A percentile compares a stretch with the other conserved stretches of the same genome.
Conservation (phyloP, 2,797 vertebrate species). For the Gallirallus australis region DNA sequence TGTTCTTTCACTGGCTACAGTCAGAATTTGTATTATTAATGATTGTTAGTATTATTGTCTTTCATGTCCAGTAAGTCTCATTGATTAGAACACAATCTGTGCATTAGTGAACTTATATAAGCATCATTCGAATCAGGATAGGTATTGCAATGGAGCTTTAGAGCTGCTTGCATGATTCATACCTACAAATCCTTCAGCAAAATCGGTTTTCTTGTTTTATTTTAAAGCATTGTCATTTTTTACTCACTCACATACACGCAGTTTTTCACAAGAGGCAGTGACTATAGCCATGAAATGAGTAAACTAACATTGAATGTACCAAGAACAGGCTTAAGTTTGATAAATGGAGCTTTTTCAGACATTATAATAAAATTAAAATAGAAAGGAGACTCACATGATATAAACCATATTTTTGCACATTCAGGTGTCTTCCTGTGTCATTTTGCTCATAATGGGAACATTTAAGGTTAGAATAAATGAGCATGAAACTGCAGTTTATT, state of each 20-base stretch:
- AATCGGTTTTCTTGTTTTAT: background rate
- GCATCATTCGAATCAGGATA: background rate
- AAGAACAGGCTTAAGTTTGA: background rate
- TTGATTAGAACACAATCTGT: background rate
- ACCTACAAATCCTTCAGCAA: background rate
- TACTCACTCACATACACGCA: background rate
- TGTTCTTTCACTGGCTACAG: background rate
- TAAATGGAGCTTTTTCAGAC: background rate
- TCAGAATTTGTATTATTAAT: background rate
- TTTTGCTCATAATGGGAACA: background rate
- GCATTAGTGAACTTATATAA: background rate
- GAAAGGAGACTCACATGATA: background rate
- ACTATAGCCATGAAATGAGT: background rate
- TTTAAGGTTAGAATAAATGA: background rate
- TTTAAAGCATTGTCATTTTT: background rate
- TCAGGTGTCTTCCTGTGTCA: background rate
- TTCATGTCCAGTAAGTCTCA: background rate
- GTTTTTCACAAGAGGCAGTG: background rate
- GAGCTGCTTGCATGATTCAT: background rate
- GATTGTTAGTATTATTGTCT: background rate
- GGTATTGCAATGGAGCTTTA: background rate
- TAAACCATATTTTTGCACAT: background rate
- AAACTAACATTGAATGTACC: background rate
- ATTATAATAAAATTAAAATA: background rate
- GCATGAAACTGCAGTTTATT: background rate